Evolutionary conservation across 2,888 invertebrate species (phyloP).

Genomic region (Hyles lineata): DNA sequence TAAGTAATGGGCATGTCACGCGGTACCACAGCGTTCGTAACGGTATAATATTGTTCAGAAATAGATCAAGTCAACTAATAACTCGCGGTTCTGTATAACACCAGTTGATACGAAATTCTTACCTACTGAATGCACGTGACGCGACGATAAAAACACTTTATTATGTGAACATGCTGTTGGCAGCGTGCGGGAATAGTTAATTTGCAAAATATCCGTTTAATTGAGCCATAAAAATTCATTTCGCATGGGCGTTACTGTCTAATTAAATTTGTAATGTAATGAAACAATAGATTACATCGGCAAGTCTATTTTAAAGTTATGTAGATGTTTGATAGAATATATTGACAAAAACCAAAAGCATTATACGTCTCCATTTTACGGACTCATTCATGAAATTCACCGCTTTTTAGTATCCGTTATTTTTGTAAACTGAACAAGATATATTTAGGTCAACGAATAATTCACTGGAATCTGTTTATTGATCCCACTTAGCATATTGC

Average conservation of each 20-base stretch:
- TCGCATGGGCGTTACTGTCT: not conserved
- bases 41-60: not conserved
- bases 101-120: constrained; percentile 17
- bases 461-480: too few relatives aligned
- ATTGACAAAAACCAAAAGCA: too few relatives aligned
- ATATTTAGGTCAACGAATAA: too few relatives aligned
- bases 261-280: not conserved
- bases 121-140: constrained; percentile 46
- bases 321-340: too few relatives aligned
- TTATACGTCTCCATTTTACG: too few relatives aligned
- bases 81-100: constrained; percentile 17
- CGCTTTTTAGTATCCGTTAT: too few relatives aligned
- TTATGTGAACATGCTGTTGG: constrained; percentile 14
- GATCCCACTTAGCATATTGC: too few relatives aligned
- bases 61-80: constrained; percentile 32
- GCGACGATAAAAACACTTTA: constrained; percentile 34
- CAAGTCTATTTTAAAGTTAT: too few relatives aligned
- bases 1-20: constrained; percentile 6
- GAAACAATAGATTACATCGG: too few relatives aligned
- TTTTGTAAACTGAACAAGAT: too few relatives aligned
- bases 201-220: not conserved
- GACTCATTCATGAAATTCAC: too few relatives aligned
- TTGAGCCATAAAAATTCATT: not conserved
- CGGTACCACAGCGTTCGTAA: not conserved
- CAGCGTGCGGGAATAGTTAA: not conserved